Evolutionary conservation across 1,140 invertebrate species (phyloP).

Genomic region (Camponotus floridanus): DNA sequence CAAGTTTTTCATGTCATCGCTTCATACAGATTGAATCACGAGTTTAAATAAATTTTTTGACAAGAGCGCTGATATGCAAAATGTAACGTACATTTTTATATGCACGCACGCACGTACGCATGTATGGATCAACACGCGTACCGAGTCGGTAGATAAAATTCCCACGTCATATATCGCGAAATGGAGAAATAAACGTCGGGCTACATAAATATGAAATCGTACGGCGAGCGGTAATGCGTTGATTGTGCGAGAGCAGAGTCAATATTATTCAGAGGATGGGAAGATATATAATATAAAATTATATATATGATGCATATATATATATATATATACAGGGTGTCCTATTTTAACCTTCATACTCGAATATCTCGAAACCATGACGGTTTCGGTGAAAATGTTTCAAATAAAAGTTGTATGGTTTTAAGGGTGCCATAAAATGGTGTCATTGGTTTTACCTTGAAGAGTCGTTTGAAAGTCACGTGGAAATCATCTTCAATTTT

Average conservation of each 20-base stretch:
- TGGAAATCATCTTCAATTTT: no score
- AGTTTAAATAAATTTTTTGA: neutral
- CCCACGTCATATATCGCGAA: neutral
- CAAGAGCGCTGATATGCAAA: neutral
- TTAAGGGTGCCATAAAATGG: no score
- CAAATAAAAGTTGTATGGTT: no score
- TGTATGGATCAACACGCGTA: no score
- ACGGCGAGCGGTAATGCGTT: neutral
- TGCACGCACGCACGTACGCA: neutral
- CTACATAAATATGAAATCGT: constrained; percentile 3
- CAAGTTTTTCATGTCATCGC: neutral
- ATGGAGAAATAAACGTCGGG: constrained; percentile 24
- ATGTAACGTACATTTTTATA: no score
- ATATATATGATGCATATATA: neutral
- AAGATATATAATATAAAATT: neutral
- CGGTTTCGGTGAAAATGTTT: no score
- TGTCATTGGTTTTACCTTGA: no score
- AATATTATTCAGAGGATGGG: constrained; percentile 6
- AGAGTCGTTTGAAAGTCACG: no score
- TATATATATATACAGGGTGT: no score
- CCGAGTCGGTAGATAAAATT: neutral
- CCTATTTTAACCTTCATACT: no score
- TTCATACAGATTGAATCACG: constrained; percentile 13
- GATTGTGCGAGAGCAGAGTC: constrained; percentile 21
- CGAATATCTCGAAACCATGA: no score